Evolutionary conservation across 2,113 vertebrate species (phyloP), one percentile per base, ranked within the genome.

Genomic region (Phycodurus eques): DNA sequence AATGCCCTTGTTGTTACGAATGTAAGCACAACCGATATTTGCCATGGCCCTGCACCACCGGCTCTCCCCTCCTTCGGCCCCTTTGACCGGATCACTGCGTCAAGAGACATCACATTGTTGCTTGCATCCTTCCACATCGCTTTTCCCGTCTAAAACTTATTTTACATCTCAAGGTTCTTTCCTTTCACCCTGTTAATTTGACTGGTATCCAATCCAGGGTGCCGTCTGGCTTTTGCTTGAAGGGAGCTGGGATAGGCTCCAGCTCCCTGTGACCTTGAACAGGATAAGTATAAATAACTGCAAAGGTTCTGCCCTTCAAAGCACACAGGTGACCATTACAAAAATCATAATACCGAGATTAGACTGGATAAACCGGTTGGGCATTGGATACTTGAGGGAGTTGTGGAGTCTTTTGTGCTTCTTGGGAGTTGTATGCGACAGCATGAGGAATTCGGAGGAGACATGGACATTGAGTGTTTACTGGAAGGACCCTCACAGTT

Each of bases 61-160:
- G 70, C 43, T 31, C 67, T 88, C 83, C 87, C 77, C 70, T 85
- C 51, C 67, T 71, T 14, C 80, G 47, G 83, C 76, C 85, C 86
- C 79, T 67, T 80, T 81, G 69, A 17, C 20, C 76, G 14, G 86
- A 75, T 70, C 68, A 31, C 6, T 68, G 57, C 10, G 15, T 59
- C 57, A 59, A 54, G 73, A 44, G 77, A 42, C 13, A 71, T 76
- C 74, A 68, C 79, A 74, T 60, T 73, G 80, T 49, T 39, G 14
- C 57, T 31, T 31, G 31, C 59, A 49, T 74, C 35, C 74, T 67
- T 67, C 3, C 63, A 57, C 70, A 70, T 54, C 68, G 61, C 46
- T 3, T 39, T 33, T 71, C 71, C 66, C 73, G 13, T 15, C 67
- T 81, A 7, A 33, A 68, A 43, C 67, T 77, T 71, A 75, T 75